Evolutionary conservation across 1,140 invertebrate species (phyloP).

Genomic region (Ladona fulva): DNA sequence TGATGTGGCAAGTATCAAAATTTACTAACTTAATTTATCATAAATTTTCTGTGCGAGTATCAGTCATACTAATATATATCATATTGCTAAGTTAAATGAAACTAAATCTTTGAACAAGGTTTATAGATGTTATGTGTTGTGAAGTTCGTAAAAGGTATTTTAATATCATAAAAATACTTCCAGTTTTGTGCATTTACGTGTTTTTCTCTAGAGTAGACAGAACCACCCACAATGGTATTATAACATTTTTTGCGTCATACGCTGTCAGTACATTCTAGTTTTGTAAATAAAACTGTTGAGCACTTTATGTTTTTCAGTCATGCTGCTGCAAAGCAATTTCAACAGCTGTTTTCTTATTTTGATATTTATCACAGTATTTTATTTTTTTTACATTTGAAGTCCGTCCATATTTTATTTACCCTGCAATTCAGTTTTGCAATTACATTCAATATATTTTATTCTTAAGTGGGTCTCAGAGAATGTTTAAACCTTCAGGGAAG

Average conservation of each 20-base stretch:
- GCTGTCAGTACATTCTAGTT: neutral
- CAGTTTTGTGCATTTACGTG: neutral
- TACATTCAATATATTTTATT: neutral
- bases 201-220: neutral
- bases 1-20: too few relatives aligned
- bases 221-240: neutral
- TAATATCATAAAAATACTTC: neutral
- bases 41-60: too few relatives aligned
- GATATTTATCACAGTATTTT: neutral
- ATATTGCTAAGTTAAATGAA: too few relatives aligned
- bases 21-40: too few relatives aligned
- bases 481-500: neutral
- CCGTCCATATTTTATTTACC: constrained; percentile 1
- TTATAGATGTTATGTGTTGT: neutral
- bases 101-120: too few relatives aligned
- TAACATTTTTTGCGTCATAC: too few relatives aligned
- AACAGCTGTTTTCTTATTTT: neutral
- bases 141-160: neutral
- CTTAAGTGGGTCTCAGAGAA: neutral
- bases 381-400: neutral
- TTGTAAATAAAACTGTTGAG: neutral
- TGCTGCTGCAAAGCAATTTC: too few relatives aligned
- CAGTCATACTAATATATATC: too few relatives aligned
- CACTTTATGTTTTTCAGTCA: neutral
- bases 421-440: neutral